Evolutionary conservation across 2,888 invertebrate genomes (phyloP), one percentile per base, ranked within the genome.

Genomic region (Syritta pipiens): DNA sequence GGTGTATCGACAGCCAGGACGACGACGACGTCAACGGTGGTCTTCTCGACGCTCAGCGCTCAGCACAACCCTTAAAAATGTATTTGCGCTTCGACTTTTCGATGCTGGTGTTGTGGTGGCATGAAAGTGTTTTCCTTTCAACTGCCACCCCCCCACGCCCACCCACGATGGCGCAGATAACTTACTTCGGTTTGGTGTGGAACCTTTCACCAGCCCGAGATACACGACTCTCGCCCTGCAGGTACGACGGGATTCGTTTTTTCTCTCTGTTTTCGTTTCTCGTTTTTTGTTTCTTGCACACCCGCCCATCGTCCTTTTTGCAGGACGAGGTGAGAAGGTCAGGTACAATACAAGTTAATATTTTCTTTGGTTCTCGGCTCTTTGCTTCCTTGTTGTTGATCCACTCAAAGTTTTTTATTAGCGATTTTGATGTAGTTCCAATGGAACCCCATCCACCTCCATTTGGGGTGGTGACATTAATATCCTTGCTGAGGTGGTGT

Each of bases 341-440:
- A 68, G 67, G 49, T 57, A 46, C 62, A 68, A 74, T 62, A 79
- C 67, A 68, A 79, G 79, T 74, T 79, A 79, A 74, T 79, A 79
- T 77, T 74, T 79, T 62, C 79, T 51, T 74, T 68, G 30, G 74
- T 67, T 74, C 37, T 53, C 51, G 65, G 65, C 44, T 57, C 63
- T 59, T 59, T 74, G 46, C 67, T 46, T 32, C 35, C 40, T 20
- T n/a, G n/a, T n/a, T 65, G 59, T 71, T 77, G 65, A 71, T 59
- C 63, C 53, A 77, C 46, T 59, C 35, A 19, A 71, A 51, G 46
- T 51, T 69, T 62, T 69, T 63, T 63, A 32, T 60, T 65, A 71
- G 42, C 53, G 49, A 28, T 67, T 72, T 67, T 60, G 65, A 67
- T 65, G 72, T 62, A 60, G 72, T 48, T 72, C 67, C 12, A 67